Conservation (phyloP, 1,140 invertebrate species). For the Drosophila sp. region DNA sequence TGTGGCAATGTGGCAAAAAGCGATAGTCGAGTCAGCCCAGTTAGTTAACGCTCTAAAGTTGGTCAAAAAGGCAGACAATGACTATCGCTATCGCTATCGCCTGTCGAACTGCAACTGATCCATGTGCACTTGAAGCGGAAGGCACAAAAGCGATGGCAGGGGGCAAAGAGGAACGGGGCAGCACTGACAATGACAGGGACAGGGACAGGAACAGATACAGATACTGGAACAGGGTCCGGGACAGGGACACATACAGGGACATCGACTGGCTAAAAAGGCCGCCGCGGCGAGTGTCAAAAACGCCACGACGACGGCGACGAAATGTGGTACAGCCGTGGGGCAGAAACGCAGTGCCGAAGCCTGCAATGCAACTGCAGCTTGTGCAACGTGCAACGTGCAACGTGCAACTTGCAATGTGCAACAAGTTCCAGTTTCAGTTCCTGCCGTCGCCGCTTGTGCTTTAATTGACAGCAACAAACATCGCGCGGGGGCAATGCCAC, state of each 20-base stretch:
- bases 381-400: slow-evolving; percentile 35
- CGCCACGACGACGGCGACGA: slow-evolving; percentile 58
- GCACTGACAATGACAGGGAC: slow-evolving; percentile 8
- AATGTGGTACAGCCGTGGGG: slow-evolving; percentile 65
- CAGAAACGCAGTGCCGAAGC: slow-evolving; percentile 11
- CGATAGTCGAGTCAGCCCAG: slow-evolving; percentile 13
- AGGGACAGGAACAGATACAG: slow-evolving; percentile 16
- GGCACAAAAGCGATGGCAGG: background rate
- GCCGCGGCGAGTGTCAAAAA: slow-evolving; percentile 52
- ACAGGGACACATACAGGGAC: slow-evolving; percentile 6
- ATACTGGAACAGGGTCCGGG: background rate
- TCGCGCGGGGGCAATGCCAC: slow-evolving; percentile 69
- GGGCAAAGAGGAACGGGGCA: background rate
- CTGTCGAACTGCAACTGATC: slow-evolving; percentile 49
- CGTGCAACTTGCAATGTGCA: slow-evolving; percentile 60
- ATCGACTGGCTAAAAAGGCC: slow-evolving; percentile 44
- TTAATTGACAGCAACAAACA: slow-evolving; percentile 80
- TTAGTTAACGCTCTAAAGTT: slow-evolving; percentile 46
- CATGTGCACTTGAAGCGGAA: slow-evolving; percentile 55
- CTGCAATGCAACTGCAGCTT: slow-evolving; percentile 46
- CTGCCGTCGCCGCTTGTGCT: slow-evolving; percentile 48
- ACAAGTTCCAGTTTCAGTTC: slow-evolving; percentile 77
- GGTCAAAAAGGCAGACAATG: slow-evolving; percentile 39
- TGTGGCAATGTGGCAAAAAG: slow-evolving; percentile 18
- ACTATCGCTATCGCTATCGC: slow-evolving; percentile 43